Percentiles rank a stretch among this genome's conserved stretches.
Conservation (phyloP, 2,113 vertebrate species). For the Numida meleagris region DNA sequence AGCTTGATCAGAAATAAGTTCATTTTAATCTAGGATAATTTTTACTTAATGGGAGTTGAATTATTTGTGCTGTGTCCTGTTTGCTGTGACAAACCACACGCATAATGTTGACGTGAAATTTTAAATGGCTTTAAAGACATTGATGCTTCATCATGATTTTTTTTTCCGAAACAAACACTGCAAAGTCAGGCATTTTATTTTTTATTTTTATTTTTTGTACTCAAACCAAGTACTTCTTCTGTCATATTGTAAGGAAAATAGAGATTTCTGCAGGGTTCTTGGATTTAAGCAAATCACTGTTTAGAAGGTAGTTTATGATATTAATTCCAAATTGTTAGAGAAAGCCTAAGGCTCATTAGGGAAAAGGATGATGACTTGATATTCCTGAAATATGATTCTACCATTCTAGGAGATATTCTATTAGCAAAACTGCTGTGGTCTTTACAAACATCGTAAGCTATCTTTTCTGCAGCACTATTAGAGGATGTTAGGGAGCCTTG, state of each 20-base stretch:
- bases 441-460: not conserved
- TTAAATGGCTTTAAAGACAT: not conserved
- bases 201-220: not conserved
- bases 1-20: not conserved
- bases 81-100: not conserved
- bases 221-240: not conserved
- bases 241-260: not conserved
- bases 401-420: not conserved
- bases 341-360: not conserved
- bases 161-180: not conserved
- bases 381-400: not conserved
- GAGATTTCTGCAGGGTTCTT: not conserved
- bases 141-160: not conserved
- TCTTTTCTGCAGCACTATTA: not conserved
- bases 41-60: not conserved
- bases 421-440: not conserved
- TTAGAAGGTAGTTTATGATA: not conserved
- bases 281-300: not conserved
- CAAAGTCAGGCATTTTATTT: not conserved
- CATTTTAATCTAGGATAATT: not conserved
- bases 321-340: not conserved
- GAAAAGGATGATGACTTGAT: not conserved
- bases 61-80: not conserved
- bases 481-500: not conserved
- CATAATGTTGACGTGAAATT: not conserved